Base-by-base conservation (phyloP, 2,888 invertebrate species). In the Horisme vitalbata region DNA sequence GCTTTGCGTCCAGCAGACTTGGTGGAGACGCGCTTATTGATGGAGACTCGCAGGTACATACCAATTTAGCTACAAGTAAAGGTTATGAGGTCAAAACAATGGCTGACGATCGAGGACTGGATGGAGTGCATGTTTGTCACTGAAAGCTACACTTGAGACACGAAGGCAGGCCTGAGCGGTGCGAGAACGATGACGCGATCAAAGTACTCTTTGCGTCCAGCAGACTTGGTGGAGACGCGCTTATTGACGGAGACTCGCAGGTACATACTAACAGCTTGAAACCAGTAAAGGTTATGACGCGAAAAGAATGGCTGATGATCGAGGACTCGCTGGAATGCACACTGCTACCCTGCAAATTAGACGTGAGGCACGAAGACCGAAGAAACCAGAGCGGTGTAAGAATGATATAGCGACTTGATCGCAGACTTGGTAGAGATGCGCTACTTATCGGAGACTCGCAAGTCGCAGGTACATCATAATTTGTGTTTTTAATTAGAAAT, bases 21-120 rank as follows among this genome's bases (percentile, higher is more conserved):
- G 96, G 96, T 5, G 95, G 94, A 4, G 92, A 92, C 21, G 92
- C 93, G 4, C 90, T 96, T 21, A 82, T 91, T 36, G 92, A 92
- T 62, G 94, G 94, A 39, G 88, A 91, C 45, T 93, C 93, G 46
- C 95, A 95, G 92, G 95, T 95, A 62, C 15, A 27, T 15, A 18
- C 11, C 5, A 10, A 14, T 13, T 6, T 12, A 37, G 37, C n/a
- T 4, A 18, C 24, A 24, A 4, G 6, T 18, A 18, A 18, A 1
- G 6, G 18, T n/a, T n/a, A 94, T 95, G 94, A 90, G 92, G n/a
- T 92, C 94, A 58, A 93, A 93, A 68, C 94, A 95, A 78, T 95
- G 95, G 95, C 76, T 95, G 56, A 95, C 95, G 3, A 94, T 95
- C 61, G 95, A 95, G 81, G 95, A 95, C 78, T 95, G 96, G 95